Conservation (phyloP, 1,140 invertebrate species). For the Acyrthosiphon pisum region DNA sequence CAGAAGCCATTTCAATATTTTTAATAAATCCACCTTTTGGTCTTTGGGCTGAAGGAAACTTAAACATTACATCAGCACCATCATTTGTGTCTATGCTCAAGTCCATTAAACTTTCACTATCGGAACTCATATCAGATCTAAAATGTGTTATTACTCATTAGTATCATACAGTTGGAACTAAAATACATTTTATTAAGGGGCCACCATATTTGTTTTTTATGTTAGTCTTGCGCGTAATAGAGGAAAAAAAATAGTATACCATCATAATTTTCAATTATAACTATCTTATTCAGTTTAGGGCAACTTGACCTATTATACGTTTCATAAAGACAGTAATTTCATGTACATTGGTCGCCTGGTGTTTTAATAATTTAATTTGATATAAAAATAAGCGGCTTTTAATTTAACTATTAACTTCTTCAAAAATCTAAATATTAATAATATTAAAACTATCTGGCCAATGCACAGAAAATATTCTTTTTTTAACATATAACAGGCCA, state of each 20-base stretch:
- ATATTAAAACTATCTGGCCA: neutral
- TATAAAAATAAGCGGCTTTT: neutral
- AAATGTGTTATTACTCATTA: constrained; percentile 8
- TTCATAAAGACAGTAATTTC: neutral
- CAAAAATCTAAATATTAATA: neutral
- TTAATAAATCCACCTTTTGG: neutral
- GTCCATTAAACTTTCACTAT: constrained; percentile 51
- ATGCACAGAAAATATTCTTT: neutral
- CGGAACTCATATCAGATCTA: constrained; percentile 52
- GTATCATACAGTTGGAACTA: neutral
- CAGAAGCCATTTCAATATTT: constrained; percentile 79
- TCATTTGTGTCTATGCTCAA: constrained; percentile 39
- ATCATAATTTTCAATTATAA: neutral
- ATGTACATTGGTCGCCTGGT: neutral
- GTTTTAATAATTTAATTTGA: neutral
- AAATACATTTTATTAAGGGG: neutral
- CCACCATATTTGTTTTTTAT: neutral
- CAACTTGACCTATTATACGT: neutral
- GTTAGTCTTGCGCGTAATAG: neutral
- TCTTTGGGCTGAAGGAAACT: constrained; percentile 45
- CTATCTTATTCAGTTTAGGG: neutral
- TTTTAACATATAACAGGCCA: too few species aligned
- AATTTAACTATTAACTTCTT: neutral
- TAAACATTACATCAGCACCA: constrained; percentile 55
- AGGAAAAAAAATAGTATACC: neutral